Percentiles rank a stretch among this genome's conserved stretches.
Conservation (phyloP, 2,888 invertebrate genomes). For the Drosophila fulvimacula region DNA sequence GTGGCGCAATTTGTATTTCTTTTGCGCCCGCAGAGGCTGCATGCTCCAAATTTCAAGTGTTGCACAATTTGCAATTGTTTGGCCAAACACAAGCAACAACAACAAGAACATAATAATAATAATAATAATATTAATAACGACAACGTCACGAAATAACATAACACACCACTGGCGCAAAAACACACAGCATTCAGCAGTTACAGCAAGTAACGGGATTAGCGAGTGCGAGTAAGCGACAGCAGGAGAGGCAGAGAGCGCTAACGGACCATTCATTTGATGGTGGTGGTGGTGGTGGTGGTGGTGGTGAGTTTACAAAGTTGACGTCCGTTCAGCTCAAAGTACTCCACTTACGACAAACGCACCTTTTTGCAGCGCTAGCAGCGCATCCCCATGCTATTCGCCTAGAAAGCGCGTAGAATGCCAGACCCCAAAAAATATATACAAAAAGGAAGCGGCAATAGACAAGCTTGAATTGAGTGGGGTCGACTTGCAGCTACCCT, state of each 20-base stretch:
- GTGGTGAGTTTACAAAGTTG: constrained; percentile 69
- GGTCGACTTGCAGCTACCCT: constrained; percentile 1
- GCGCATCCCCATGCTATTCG: constrained; percentile 36
- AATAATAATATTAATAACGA: no score
- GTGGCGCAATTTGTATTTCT: constrained; percentile 49
- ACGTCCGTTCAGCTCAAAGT: constrained; percentile 27
- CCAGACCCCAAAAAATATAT: constrained; percentile 43
- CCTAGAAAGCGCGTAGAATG: constrained; percentile 60
- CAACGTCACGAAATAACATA: constrained; percentile 15
- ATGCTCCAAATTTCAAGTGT: constrained; percentile 57
- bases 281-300: constrained; percentile 78
- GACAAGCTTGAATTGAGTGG: neutral
- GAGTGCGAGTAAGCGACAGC: constrained; percentile 1
- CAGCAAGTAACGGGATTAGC: constrained; percentile 16
- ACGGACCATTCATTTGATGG: constrained; percentile 32
- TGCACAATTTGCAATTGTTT: constrained; percentile 69
- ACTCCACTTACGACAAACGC: constrained; percentile 37
- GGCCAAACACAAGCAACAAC: constrained; percentile 51
- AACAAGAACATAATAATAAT: neutral
- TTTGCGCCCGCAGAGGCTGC: constrained; percentile 26
- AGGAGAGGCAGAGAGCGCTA: neutral
- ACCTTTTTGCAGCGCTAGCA: constrained; percentile 48
- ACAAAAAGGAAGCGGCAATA: constrained; percentile 22
- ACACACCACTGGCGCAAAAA: constrained; percentile 18
- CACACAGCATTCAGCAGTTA: constrained; percentile 1